Percentiles rank a stretch among this genome's conserved stretches.
phyloP scores from a whole-genome alignment of 2,888 invertebrate genomes.

The Macrosoma leucophasiata region DNA sequence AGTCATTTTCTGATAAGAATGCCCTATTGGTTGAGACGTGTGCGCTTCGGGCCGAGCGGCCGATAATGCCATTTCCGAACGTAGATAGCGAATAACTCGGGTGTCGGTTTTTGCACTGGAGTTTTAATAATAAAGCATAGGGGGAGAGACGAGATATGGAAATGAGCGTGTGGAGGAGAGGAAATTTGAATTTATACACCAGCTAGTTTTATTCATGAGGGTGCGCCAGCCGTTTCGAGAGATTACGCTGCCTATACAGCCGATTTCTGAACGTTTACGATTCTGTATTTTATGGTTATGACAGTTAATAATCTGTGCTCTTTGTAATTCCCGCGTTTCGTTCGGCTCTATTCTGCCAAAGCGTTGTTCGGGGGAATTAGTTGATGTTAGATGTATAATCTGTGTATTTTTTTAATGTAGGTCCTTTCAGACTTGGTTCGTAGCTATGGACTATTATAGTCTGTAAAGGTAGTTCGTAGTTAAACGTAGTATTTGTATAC shows the following conservation, averaged over 20 bases:
- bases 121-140: constrained; percentile 72
- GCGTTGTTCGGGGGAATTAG: no score
- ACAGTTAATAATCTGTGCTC: no score
- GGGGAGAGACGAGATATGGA: constrained; percentile 70
- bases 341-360: no score
- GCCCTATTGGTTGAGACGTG: constrained; percentile 76
- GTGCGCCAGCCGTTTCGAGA: constrained; percentile 31
- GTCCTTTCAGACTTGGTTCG: no score
- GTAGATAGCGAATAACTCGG: constrained; percentile 67
- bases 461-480: no score
- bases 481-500: no score
- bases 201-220: constrained; percentile 72
- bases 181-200: constrained; percentile 76
- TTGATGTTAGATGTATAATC: no score
- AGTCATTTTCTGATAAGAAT: constrained; percentile 84
- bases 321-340: no score
- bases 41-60: constrained; percentile 58
- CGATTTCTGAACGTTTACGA: constrained; percentile 28
- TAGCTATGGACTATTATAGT: no score
- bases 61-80: constrained; percentile 73
- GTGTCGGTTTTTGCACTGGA: constrained; percentile 67
- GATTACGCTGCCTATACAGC: constrained; percentile 25
- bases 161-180: constrained; percentile 71
- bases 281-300: no score
- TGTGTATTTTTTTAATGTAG: no score